Percentiles rank a stretch among this genome's conserved stretches.
Evolutionary conservation across 2,113 vertebrate genomes (phyloP).

Genomic region (Semicossyphus pulcher): DNA sequence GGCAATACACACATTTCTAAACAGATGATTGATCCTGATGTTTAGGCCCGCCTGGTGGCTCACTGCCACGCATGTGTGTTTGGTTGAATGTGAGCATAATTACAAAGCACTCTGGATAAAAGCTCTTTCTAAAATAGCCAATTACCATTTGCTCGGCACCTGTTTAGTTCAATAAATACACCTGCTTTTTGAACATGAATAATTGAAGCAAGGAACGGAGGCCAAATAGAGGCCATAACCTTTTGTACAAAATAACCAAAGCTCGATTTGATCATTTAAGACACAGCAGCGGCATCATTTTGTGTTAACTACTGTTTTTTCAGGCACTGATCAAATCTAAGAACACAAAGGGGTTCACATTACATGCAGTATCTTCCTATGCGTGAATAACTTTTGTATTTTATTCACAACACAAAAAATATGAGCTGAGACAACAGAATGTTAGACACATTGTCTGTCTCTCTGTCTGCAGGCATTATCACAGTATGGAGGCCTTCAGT

Average conservation of each 20-base stretch:
- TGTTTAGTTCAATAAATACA: not conserved
- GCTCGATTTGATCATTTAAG: not conserved
- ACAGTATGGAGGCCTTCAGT: slow-evolving; percentile 89
- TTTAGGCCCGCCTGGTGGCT: too few species aligned
- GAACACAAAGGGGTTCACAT: not conserved
- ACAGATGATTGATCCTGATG: too few species aligned
- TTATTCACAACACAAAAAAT: not conserved
- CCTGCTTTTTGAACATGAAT: not conserved
- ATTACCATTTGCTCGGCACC: not conserved
- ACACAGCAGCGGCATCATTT: not conserved
- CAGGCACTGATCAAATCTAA: not conserved
- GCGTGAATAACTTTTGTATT: not conserved
- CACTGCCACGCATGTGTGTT: too few species aligned
- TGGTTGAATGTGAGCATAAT: not conserved
- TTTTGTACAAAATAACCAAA: not conserved
- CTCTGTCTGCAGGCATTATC: slow-evolving; percentile 79
- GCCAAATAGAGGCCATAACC: not conserved
- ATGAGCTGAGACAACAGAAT: not conserved
- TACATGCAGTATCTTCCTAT: not conserved
- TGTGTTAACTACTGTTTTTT: not conserved
- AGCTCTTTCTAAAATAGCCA: not conserved
- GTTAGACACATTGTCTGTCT: not conserved
- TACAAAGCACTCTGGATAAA: not conserved
- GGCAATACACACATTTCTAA: too few species aligned
- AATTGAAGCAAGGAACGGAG: not conserved